phyloP scores from a whole-genome alignment of 2,113 vertebrate species.

The Cottus gobio region DNA sequence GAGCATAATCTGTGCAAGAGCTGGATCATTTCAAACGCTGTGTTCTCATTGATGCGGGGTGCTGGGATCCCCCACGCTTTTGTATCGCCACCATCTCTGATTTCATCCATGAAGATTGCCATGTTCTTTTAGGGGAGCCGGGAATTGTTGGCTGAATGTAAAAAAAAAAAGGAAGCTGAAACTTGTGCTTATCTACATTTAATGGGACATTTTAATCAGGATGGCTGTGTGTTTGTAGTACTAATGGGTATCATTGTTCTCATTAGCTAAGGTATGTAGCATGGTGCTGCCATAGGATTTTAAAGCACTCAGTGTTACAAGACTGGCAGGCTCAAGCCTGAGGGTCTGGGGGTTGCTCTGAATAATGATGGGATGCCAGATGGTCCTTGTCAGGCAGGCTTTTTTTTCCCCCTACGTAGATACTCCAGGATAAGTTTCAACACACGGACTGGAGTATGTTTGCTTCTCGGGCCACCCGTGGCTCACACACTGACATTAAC shows the following conservation, averaged over 20 bases:
- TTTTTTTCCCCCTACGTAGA: constrained; percentile 45
- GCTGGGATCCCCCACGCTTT: not conserved
- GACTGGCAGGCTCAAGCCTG: constrained; percentile 58
- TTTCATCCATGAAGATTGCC: not conserved
- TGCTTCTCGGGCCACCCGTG: too few relatives aligned
- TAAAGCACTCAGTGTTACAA: constrained; percentile 31
- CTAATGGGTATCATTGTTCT: constrained; percentile 7
- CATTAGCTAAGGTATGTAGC: constrained; percentile 14
- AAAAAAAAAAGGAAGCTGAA: not conserved
- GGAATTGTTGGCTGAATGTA: not conserved
- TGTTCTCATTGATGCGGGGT: not conserved
- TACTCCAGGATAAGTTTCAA: too few relatives aligned
- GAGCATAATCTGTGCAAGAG: constrained; percentile 2
- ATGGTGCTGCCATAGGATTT: constrained; percentile 41
- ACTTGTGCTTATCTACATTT: not conserved
- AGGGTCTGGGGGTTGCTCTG: constrained; percentile 58
- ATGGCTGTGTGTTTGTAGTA: not conserved
- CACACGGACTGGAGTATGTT: too few relatives aligned
- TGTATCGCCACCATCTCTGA: not conserved
- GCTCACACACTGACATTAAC: too few relatives aligned
- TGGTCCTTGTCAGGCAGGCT: constrained; percentile 64
- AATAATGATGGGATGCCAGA: constrained; percentile 75
- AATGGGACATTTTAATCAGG: not conserved
- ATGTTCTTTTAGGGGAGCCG: not conserved
- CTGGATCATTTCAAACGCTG: not conserved